phyloP scores from a whole-genome alignment of 2,113 vertebrate genomes.

The Riparia riparia region DNA sequence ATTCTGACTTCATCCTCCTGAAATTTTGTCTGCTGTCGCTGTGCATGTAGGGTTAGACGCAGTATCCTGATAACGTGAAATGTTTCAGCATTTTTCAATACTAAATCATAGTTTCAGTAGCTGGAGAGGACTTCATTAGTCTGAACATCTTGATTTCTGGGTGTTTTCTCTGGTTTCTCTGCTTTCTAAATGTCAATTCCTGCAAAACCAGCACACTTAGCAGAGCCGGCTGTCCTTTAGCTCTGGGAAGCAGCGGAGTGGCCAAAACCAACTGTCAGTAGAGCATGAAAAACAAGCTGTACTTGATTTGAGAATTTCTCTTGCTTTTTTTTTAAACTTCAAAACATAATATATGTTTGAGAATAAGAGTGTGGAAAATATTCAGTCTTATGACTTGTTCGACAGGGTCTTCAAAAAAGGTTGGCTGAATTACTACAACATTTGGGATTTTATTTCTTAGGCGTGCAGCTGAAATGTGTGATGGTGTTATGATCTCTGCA shows the following conservation, averaged over 20 bases:
- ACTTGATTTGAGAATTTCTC: not conserved
- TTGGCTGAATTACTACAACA: not conserved
- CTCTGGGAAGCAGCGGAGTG: not conserved
- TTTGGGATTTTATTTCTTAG: not conserved
- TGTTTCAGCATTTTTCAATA: not conserved
- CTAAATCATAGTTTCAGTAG: not conserved
- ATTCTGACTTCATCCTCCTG: not conserved
- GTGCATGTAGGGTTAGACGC: accelerated
- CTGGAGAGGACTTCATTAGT: not conserved
- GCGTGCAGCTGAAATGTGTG: not conserved
- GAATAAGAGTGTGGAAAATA: not conserved
- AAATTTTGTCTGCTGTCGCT: not conserved
- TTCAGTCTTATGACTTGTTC: not conserved
- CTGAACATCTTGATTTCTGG: not conserved
- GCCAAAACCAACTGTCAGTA: not conserved
- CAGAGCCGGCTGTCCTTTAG: not conserved
- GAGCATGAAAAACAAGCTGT: not conserved
- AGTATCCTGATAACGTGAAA: not conserved
- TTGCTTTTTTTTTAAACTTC: not conserved
- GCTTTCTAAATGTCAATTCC: no score
- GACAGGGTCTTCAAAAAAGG: not conserved
- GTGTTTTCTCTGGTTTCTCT: no score
- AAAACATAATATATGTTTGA: not conserved
- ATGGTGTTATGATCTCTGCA: not conserved
- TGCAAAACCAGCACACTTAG: not conserved